Percentiles rank a stretch among this genome's conserved stretches.
Evolutionary conservation across 2,888 invertebrate species (phyloP).

Genomic region (Lasioglossum morio): DNA sequence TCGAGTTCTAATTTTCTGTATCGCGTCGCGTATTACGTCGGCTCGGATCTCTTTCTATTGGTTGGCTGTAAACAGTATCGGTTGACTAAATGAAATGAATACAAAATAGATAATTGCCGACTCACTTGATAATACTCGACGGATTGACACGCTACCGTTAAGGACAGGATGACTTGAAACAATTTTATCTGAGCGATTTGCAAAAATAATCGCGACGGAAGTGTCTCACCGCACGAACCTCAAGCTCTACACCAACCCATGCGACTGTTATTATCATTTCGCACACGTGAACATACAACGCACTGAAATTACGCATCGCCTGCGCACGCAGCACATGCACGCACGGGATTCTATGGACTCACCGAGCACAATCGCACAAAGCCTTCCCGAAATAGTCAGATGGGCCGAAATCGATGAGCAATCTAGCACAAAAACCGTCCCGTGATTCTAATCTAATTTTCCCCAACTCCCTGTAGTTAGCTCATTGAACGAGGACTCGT

Average conservation of each 20-base stretch:
- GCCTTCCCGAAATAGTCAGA: not conserved
- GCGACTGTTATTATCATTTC: not conserved
- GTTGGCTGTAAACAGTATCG: too few relatives aligned
- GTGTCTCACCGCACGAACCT: not conserved
- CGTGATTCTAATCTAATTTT: not conserved
- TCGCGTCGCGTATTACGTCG: too few relatives aligned
- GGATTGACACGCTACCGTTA: not conserved
- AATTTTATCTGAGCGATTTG: not conserved
- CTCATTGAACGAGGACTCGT: not conserved
- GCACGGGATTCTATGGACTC: not conserved
- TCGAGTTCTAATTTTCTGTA: too few relatives aligned
- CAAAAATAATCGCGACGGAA: not conserved
- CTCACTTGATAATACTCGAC: too few relatives aligned
- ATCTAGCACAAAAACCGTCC: not conserved
- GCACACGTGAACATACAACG: not conserved
- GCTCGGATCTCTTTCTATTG: too few relatives aligned
- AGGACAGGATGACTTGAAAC: too few relatives aligned
- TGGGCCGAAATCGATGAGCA: not conserved
- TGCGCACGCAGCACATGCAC: slow-evolving; percentile 7
- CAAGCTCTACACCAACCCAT: too few relatives aligned
- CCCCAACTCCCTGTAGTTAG: not conserved
- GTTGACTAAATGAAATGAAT: too few relatives aligned
- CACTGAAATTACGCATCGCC: not conserved
- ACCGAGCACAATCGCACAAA: not conserved
- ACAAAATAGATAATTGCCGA: too few relatives aligned